phyloP scores from a whole-genome alignment of 2,797 vertebrate species.

The Arctocebus calabarensis region DNA sequence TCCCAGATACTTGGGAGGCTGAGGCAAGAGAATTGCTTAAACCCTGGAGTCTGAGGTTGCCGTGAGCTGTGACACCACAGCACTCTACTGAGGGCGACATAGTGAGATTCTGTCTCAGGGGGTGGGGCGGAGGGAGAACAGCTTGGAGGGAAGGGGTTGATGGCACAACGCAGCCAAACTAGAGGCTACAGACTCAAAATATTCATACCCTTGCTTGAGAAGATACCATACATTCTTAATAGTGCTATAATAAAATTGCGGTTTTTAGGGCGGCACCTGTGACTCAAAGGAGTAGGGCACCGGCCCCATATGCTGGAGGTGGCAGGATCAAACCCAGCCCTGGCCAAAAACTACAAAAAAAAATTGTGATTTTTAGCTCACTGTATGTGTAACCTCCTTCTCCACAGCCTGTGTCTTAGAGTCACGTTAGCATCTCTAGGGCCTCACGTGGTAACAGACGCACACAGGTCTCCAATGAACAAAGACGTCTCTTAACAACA shows the following conservation, averaged over 20 bases:
- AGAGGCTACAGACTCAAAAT: not conserved
- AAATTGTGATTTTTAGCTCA: not conserved
- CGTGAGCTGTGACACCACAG: too few relatives aligned
- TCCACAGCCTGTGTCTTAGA: not conserved
- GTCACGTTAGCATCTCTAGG: not conserved
- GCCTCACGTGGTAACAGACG: not conserved
- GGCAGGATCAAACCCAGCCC: too few relatives aligned
- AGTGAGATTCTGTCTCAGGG: too few relatives aligned
- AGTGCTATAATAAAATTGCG: conserved; percentile 2
- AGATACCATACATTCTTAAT: not conserved
- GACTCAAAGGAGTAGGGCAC: too few relatives aligned
- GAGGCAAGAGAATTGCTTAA: too few relatives aligned
- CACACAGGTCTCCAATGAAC: not conserved
- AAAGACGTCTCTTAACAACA: not conserved
- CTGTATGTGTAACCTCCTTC: not conserved
- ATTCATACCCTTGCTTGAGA: not conserved
- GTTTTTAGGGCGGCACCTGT: not conserved
- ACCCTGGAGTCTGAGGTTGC: too few relatives aligned
- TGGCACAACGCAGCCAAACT: not conserved
- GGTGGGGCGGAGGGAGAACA: too few relatives aligned
- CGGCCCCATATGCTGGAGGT: too few relatives aligned
- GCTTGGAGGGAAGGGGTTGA: not conserved
- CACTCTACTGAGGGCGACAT: too few relatives aligned
- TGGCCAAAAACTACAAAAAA: too few relatives aligned
- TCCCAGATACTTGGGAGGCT: too few relatives aligned